Conservation (phyloP, 2,113 vertebrate genomes). For the Caloenas nicobarica region DNA sequence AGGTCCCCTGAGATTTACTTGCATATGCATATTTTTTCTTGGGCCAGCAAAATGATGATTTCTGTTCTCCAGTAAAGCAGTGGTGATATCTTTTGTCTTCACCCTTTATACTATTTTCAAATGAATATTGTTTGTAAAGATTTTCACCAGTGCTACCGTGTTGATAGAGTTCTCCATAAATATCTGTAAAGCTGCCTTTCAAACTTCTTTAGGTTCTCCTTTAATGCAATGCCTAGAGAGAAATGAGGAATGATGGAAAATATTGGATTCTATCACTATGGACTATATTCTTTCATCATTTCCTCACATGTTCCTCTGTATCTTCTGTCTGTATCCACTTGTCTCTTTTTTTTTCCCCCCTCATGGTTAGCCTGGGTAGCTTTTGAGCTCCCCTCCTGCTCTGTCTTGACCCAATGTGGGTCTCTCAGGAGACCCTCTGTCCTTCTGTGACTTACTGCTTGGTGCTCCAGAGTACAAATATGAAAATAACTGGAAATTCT, state of each 20-base stretch:
- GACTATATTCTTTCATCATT: background rate
- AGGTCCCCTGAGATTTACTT: background rate
- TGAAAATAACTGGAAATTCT: background rate
- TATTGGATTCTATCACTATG: background rate
- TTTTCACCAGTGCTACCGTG: background rate
- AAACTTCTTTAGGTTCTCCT: background rate
- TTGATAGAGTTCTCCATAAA: background rate
- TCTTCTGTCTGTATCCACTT: background rate
- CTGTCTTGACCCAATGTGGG: background rate
- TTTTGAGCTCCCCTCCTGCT: background rate
- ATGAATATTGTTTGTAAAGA: background rate
- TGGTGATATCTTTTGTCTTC: background rate
- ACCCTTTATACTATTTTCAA: background rate
- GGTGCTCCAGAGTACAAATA: background rate
- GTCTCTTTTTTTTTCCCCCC: background rate
- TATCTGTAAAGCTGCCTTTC: background rate
- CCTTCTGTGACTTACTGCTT: background rate
- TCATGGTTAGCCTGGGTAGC: background rate
- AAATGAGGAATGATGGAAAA: background rate
- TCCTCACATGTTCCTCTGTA: background rate
- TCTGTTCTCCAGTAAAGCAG: background rate
- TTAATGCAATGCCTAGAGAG: background rate
- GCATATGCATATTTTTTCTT: background rate
- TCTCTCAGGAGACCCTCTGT: background rate
- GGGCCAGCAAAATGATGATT: background rate